A percentile compares a stretch with the other conserved stretches of the same genome.
These are phyloP conservation scores for Lucinisca nassula DNA, from an alignment of 2,888 invertebrate species.

Conservation along the genomic window DNA sequence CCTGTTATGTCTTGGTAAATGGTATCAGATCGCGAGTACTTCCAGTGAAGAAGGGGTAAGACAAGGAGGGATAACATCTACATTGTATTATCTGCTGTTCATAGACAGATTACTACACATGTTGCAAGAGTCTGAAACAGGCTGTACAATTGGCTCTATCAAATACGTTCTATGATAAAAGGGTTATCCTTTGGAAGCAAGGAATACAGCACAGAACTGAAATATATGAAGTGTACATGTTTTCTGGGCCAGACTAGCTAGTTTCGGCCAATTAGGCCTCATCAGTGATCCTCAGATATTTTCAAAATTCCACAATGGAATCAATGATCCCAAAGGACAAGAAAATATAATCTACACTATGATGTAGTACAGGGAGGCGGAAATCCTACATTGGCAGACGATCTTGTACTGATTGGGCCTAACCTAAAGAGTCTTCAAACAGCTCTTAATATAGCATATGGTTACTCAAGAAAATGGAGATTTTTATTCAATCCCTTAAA, in stretches of 20 bases:
- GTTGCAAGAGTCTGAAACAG: background rate
- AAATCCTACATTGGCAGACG: conserved; percentile 32
- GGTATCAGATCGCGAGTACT: background rate
- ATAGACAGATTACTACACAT: conserved; percentile 8
- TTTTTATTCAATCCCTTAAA: conserved; percentile 8
- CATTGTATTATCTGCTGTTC: conserved; percentile 29
- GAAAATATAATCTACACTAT: too few species aligned
- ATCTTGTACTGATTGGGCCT: background rate
- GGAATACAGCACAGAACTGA: too few species aligned
- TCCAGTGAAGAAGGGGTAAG: conserved; percentile 15
- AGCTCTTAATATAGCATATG: background rate
- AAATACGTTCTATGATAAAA: too few species aligned
- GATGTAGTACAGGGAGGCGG: too few species aligned
- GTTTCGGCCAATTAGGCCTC: too few species aligned
- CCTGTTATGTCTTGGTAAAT: conserved; percentile 2
- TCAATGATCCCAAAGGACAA: too few species aligned
- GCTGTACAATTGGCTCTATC: background rate
- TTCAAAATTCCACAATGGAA: too few species aligned
- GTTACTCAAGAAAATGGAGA: conserved; percentile 21
- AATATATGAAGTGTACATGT: too few species aligned
- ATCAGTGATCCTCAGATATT: too few species aligned
- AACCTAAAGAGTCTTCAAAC: background rate
- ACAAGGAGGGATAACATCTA: conserved; percentile 30
- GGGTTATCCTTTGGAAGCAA: too few species aligned
- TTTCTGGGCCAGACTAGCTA: too few species aligned